Conservation (phyloP, 1,140 invertebrate species). For the Drosophila parabipectinata region DNA sequence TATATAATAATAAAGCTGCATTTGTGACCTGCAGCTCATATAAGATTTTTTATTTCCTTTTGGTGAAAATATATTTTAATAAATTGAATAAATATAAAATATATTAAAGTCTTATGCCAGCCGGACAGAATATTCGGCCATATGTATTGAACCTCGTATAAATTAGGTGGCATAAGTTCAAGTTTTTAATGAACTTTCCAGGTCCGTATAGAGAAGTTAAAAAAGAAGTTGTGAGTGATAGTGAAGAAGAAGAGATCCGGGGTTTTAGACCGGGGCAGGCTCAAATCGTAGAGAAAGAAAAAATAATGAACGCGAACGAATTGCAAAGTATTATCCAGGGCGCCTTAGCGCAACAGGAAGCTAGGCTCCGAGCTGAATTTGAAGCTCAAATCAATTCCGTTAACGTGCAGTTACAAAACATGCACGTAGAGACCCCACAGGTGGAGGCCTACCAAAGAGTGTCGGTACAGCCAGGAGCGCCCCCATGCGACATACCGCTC, state of each 20-base stretch:
- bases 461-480: neutral
- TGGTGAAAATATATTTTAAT: neutral
- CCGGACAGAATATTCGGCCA: slow-evolving; percentile 5
- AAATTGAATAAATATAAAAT: slow-evolving; percentile 10
- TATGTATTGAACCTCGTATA: slow-evolving; percentile 8
- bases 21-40: slow-evolving; percentile 3
- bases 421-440: too few species aligned
- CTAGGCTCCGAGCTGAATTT: neutral
- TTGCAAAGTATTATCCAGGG: too few species aligned
- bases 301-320: too few species aligned
- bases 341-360: neutral
- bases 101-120: slow-evolving; percentile 10
- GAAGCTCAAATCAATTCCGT: neutral
- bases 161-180: slow-evolving; percentile 8
- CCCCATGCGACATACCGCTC: slow-evolving; percentile 4
- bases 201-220: slow-evolving; percentile 1
- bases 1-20: slow-evolving; percentile 2
- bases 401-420: neutral
- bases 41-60: slow-evolving; percentile 2
- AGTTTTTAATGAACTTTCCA: slow-evolving; percentile 6
- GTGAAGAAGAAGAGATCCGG: slow-evolving; percentile 9
- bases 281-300: too few species aligned
- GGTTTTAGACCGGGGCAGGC: slow-evolving; percentile 1
- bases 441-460: too few species aligned
- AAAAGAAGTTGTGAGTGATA: slow-evolving; percentile 6